Evolutionary conservation across 2,797 vertebrate genomes (phyloP).

Genomic region (Lagodon rhomboides): DNA sequence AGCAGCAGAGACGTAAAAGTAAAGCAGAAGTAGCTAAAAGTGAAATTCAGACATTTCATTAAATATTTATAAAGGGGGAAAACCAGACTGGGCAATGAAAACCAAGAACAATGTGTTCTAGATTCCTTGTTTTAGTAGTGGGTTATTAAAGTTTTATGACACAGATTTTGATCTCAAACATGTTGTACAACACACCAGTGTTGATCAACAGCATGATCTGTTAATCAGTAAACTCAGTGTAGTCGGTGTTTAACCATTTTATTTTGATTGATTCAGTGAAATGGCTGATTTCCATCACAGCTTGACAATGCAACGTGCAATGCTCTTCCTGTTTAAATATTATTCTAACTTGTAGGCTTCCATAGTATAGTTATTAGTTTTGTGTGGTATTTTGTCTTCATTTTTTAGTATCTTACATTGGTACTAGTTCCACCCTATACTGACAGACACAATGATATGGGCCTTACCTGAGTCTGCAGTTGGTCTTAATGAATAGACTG

Average conservation of each 20-base stretch:
- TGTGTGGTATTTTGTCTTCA: neutral
- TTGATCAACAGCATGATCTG: neutral
- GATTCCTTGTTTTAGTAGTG: neutral
- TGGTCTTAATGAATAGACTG: conserved; percentile 18
- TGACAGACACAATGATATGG: neutral
- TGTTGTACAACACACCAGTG: neutral
- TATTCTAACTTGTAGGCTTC: neutral
- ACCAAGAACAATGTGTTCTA: neutral
- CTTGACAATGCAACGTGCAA: neutral
- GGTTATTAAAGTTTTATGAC: neutral
- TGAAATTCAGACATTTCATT: neutral
- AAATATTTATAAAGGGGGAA: neutral
- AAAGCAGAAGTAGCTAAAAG: neutral
- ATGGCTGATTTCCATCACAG: neutral
- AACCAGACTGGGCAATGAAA: neutral
- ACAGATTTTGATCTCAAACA: neutral
- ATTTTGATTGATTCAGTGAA: neutral
- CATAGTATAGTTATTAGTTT: neutral
- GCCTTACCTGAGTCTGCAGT: neutral
- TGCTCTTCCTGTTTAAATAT: neutral
- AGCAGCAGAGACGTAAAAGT: neutral
- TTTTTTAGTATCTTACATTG: neutral
- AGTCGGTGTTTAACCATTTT: neutral
- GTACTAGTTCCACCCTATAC: neutral
- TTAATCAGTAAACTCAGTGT: neutral